These are phyloP conservation scores for Lacanobia oleracea DNA, from an alignment of 2,888 invertebrate species.

Conservation along the genomic window DNA sequence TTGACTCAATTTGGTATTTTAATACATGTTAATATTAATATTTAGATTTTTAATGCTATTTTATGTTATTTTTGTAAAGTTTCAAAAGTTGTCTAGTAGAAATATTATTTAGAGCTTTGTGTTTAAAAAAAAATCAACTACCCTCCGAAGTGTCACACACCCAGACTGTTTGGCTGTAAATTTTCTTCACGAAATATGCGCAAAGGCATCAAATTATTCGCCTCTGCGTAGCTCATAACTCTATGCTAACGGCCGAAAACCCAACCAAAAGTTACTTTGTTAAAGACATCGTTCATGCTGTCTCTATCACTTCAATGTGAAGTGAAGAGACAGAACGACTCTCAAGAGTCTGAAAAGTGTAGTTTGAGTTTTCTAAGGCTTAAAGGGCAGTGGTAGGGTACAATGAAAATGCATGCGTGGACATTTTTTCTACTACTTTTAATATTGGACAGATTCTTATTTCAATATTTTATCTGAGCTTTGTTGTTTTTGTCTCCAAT, in stretches of 20 bases:
- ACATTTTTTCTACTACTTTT: conserved; percentile 52
- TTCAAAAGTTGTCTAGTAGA: conserved; percentile 12
- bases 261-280: not conserved
- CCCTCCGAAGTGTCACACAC: not conserved
- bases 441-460: conserved; percentile 54
- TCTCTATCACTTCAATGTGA: conserved; percentile 7
- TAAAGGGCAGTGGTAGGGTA: conserved; percentile 57
- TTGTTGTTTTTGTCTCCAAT: conserved; percentile 20
- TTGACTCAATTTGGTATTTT: not conserved
- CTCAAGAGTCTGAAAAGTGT: not conserved
- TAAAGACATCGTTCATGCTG: not conserved
- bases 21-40: not conserved
- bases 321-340: not conserved
- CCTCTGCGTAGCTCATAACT: conserved; percentile 11
- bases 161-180: too few relatives aligned
- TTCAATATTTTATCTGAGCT: conserved; percentile 41
- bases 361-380: not conserved
- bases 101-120: conserved; percentile 19
- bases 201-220: conserved; percentile 8
- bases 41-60: not conserved
- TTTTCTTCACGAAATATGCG: not conserved
- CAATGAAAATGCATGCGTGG: conserved; percentile 57
- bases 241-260: conserved; percentile 42
- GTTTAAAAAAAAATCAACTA: conserved; percentile 17
- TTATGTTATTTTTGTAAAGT: conserved; percentile 8